phyloP scores from a whole-genome alignment of 2,797 vertebrate species.

The Artibeus lituratus region DNA sequence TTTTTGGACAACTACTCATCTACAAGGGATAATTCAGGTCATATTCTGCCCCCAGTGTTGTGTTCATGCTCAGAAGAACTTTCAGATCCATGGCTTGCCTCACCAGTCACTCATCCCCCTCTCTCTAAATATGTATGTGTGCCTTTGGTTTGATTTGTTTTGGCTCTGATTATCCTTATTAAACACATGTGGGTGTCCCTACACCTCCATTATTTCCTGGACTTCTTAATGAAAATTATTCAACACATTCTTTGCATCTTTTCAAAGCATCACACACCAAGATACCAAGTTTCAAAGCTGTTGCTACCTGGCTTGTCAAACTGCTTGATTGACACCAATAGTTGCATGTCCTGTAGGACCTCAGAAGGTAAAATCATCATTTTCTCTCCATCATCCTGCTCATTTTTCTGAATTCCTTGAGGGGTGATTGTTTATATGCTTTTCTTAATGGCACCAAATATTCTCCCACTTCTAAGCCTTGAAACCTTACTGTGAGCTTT shows the following conservation, averaged over 20 bases:
- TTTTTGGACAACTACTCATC: not conserved
- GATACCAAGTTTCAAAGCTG: not conserved
- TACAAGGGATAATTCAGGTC: not conserved
- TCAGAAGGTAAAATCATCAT: not conserved
- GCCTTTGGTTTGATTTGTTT: constrained; percentile 26
- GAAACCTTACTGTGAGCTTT: not conserved
- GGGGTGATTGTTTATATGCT: not conserved
- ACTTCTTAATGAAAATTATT: constrained; percentile 1
- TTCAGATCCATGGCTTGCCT: not conserved
- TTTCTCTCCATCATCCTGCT: not conserved
- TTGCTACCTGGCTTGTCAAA: not conserved
- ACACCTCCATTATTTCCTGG: not conserved
- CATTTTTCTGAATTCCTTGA: not conserved
- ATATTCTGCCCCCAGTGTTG: not conserved
- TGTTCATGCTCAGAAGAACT: not conserved
- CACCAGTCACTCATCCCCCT: not conserved
- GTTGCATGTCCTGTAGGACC: not conserved
- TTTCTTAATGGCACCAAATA: not conserved
- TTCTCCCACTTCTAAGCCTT: not conserved
- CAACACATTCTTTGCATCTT: not conserved
- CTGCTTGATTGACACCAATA: not conserved
- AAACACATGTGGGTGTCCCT: not conserved
- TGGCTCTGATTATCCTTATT: not conserved
- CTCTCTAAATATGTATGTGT: not conserved
- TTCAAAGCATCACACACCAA: not conserved